Conservation (phyloP, 2,888 invertebrate genomes). For the Lasioglossum morio region DNA sequence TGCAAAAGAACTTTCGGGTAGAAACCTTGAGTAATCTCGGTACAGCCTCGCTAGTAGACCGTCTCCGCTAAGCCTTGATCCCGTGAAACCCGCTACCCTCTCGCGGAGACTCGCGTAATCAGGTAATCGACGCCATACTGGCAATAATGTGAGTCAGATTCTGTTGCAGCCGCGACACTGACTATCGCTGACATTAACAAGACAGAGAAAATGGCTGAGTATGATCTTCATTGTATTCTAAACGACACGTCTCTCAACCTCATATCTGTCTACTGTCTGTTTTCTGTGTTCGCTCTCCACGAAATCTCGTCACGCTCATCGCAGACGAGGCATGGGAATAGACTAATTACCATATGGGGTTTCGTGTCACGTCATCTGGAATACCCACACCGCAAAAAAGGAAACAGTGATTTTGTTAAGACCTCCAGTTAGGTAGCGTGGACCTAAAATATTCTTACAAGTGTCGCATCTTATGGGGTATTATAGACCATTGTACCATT, state of each 20-base stretch:
- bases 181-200: slow-evolving; percentile 28
- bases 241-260: slow-evolving; percentile 48
- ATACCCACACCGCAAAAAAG: neutral
- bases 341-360: neutral
- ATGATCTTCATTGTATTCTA: slow-evolving; percentile 37
- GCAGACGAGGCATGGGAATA: slow-evolving; percentile 4
- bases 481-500: neutral
- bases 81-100: neutral
- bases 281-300: slow-evolving; percentile 48
- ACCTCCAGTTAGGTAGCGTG: neutral
- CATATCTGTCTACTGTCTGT: slow-evolving; percentile 54
- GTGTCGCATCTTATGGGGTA: neutral
- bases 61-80: neutral
- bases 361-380: neutral
- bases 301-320: slow-evolving; percentile 73
- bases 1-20: neutral
- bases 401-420: neutral
- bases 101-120: slow-evolving; percentile 10
- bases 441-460: neutral
- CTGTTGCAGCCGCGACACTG: slow-evolving; percentile 32
- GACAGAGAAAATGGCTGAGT: slow-evolving; percentile 39
- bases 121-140: slow-evolving; percentile 5
- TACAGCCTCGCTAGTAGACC: slow-evolving; percentile 16
- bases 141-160: slow-evolving; percentile 28
- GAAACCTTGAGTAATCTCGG: neutral